phyloP scores from a whole-genome alignment of 1,140 invertebrate species.

The Drosophila oshimai region DNA sequence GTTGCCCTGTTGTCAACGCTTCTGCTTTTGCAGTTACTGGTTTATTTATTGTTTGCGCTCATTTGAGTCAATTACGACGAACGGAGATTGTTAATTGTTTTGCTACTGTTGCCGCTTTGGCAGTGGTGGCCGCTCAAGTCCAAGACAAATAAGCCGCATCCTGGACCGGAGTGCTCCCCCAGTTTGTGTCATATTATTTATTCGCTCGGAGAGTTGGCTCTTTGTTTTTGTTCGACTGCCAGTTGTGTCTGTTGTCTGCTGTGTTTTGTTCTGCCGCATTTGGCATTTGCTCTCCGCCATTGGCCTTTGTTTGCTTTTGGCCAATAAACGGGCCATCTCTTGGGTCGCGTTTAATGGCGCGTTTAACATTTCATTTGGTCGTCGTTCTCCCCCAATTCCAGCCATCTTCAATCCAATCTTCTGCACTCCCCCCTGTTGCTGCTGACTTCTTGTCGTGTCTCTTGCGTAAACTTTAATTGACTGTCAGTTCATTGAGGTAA shows the following conservation, averaged over 20 bases:
- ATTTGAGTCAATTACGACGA: conserved; percentile 77
- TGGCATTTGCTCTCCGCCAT: conserved; percentile 53
- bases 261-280: conserved; percentile 53
- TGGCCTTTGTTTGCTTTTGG: conserved; percentile 72
- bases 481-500: conserved; percentile 74
- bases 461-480: conserved; percentile 74
- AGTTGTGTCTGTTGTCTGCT: background rate
- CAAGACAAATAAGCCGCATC: conserved; percentile 67
- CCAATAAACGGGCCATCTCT: conserved; percentile 60
- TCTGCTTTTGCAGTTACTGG: conserved; percentile 55
- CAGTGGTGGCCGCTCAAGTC: conserved; percentile 38
- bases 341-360: conserved; percentile 61
- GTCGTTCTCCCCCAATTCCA: background rate
- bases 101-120: conserved; percentile 11
- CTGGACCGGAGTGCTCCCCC: conserved; percentile 16
- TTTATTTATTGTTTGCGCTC: conserved; percentile 78
- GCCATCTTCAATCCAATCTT: background rate
- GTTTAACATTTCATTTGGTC: conserved; percentile 62
- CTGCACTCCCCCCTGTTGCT: background rate
- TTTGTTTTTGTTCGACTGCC: conserved; percentile 36
- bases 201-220: conserved; percentile 33
- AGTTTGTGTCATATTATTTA: conserved; percentile 63
- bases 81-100: conserved; percentile 79
- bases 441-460: conserved; percentile 41
- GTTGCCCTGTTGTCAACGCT: conserved; percentile 28